These are phyloP conservation scores for western clawed frog (Xenopus tropicalis) DNA, from an alignment of 2,113 vertebrate species.

Conservation along the genomic window UCB_Xtro_10.0 CM004446.2:53545001-53545500, in stretches of 20 bases:
- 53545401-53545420: too few species aligned
- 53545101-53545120: conserved; percentile 38
- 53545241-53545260: conserved; percentile 37
- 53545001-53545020: conserved; percentile 32
- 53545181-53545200: conserved; percentile 29
- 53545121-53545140: conserved; percentile 39
- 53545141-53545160: conserved; percentile 41
- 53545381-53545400: too few species aligned
- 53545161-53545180: conserved; percentile 25
- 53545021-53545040: conserved; percentile 41
- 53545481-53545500: too few species aligned
- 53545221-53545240: conserved; percentile 31
- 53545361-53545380: background rate
- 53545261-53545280: conserved; percentile 36
- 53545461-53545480: too few species aligned
- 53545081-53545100: conserved; percentile 41
- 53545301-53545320: conserved; percentile 20
- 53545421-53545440: too few species aligned
- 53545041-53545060: conserved; percentile 46
- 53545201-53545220: conserved; percentile 40
- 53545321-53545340: background rate
- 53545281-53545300: conserved; percentile 38
- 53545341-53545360: background rate
- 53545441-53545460: too few species aligned
- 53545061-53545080: conserved; percentile 42